A percentile compares a stretch with the other conserved stretches of the same genome.
These are phyloP conservation scores for Protophormia terraenovae DNA, from an alignment of 2,888 invertebrate genomes.

Conservation along the genomic window DNA sequence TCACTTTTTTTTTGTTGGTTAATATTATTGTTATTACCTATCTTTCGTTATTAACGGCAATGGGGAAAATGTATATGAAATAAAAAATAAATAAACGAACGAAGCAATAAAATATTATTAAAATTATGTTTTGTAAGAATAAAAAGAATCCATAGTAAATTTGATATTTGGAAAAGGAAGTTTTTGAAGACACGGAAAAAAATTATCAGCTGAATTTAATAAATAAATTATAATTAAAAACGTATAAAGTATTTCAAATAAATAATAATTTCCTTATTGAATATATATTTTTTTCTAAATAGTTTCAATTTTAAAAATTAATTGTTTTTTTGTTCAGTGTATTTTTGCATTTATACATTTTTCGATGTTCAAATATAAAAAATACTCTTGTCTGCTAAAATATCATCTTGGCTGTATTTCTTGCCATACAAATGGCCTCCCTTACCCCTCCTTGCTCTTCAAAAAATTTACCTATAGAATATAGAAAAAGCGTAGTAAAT, in stretches of 20 bases:
- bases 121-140: constrained; percentile 74
- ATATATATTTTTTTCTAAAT: not conserved
- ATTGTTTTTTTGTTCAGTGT: constrained; percentile 33
- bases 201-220: too few species aligned
- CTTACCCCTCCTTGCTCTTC: not conserved
- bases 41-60: constrained; percentile 44
- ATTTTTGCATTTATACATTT: not conserved
- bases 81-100: constrained; percentile 24
- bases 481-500: constrained; percentile 75
- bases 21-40: constrained; percentile 67
- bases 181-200: constrained; percentile 30
- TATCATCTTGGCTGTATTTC: constrained; percentile 36
- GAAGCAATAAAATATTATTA: constrained; percentile 80
- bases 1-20: constrained; percentile 46
- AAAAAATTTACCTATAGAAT: constrained; percentile 44
- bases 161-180: constrained; percentile 27
- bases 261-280: not conserved
- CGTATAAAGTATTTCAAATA: not conserved
- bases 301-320: not conserved
- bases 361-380: not conserved
- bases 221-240: not conserved
- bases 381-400: constrained; percentile 56
- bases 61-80: not conserved
- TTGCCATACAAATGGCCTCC: not conserved
- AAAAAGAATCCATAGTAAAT: constrained; percentile 46